Base-by-base conservation (phyloP, 1,140 invertebrate species). In the Ephestia elutella region DNA sequence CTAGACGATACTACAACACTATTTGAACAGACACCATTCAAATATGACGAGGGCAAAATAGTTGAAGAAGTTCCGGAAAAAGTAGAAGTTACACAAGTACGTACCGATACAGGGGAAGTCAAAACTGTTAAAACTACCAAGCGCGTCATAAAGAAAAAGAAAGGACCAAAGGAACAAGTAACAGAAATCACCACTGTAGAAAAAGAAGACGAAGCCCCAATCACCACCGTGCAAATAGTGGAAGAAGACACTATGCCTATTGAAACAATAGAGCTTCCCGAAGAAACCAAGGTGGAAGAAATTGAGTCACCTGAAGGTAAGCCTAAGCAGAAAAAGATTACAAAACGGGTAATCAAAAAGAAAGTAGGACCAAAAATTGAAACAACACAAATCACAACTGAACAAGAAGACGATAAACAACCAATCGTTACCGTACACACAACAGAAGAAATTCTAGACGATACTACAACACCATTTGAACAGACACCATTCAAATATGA, bases 111-210 rank as follows among this genome's bases (percentile, higher is more conserved):
- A 35, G 74, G 73, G 25, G 78, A 78, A 9, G 60, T 73, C 30
- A 56, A 62, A 28, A 66, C 68, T 17, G 58, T 66, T 65, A 67
- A 64, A 21, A 66, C 62, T 15, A 85, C 84, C 57, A 84, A 80
- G 53, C 65, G 75, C 38, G 68, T 77, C 5, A 79, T 81, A 19
- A 83, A 80, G 59, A 82, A 81, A 56, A 68, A 66, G 53, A 71
- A 68, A 35, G 78, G 71, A 54, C 62, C 63, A 10, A 76, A 80
- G 66, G 54, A 82, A 65, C 71, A 82, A 68, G 65, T 75, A 7
- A 38, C 82, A 10, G 86, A 90, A 78, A 85, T 89, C 57, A 80
- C 84, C 17, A 88, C 88, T 15, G 71, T 89, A 51, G 80, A 90
- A 73, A 86, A 89, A 65, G 85, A 89, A 57, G 83, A 82, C 35